These are phyloP conservation scores for Terrapene triunguis DNA, from an alignment of 2,113 vertebrate species.

Conservation along the genomic window DNA sequence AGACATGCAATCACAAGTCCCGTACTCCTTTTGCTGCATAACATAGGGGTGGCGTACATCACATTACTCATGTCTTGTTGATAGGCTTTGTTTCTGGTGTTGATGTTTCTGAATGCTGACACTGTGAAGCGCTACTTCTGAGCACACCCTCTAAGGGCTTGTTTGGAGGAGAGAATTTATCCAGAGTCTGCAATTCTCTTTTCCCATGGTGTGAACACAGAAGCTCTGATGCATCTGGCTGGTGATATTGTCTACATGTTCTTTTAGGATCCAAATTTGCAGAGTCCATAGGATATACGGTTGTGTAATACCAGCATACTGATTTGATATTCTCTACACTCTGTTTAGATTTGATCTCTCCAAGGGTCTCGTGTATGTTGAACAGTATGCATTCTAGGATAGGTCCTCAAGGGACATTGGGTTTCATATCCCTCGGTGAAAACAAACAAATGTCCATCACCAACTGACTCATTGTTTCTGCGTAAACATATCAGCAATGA, in stretches of 20 bases:
- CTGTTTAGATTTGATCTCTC: background rate
- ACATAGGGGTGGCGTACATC: background rate
- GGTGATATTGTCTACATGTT: background rate
- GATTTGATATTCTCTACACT: background rate
- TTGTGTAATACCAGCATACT: background rate
- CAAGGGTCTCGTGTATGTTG: background rate
- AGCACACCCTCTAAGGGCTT: conserved; percentile 2
- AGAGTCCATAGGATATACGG: background rate
- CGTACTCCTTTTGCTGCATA: background rate
- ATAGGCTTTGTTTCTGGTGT: conserved; percentile 50
- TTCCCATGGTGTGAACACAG: conserved; percentile 8
- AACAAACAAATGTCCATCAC: background rate
- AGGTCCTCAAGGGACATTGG: background rate
- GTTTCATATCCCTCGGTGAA: background rate
- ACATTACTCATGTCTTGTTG: background rate
- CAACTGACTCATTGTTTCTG: background rate
- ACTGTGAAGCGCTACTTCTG: conserved; percentile 36
- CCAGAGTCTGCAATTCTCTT: conserved; percentile 47
- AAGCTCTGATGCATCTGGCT: background rate
- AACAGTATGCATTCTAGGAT: background rate
- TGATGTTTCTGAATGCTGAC: conserved; percentile 14
- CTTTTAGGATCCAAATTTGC: background rate
- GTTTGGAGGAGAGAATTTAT: conserved; percentile 24
- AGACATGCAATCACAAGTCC: background rate
- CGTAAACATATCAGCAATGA: background rate